These are phyloP conservation scores for Phocides pigmalion DNA, from an alignment of 1,140 invertebrate genomes.

Conservation along the genomic window DNA sequence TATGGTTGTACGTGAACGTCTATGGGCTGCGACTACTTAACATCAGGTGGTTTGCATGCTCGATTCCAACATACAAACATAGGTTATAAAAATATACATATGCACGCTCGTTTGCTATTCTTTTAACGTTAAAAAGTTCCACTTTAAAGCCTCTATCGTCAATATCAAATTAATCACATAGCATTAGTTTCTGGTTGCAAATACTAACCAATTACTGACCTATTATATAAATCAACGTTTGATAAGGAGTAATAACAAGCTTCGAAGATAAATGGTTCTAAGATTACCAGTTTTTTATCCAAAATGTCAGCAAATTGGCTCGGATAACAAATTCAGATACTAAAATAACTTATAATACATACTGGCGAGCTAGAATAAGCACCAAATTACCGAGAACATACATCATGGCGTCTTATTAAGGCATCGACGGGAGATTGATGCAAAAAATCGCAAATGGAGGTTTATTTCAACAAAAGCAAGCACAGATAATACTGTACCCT, in stretches of 20 bases:
- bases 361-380: slow-evolving; percentile 37
- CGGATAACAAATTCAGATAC: slow-evolving; percentile 10
- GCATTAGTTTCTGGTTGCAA: slow-evolving; percentile 16
- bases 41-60: no score
- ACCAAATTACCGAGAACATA: slow-evolving; percentile 46
- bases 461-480: slow-evolving; percentile 40
- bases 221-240: slow-evolving; percentile 10
- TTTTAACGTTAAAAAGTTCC: no score
- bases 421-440: slow-evolving; percentile 40
- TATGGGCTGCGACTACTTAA: no score
- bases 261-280: not conserved
- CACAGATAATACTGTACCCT: slow-evolving; percentile 50
- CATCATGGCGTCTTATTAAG: slow-evolving; percentile 50
- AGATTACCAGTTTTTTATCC: slow-evolving; percentile 5
- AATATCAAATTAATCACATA: slow-evolving; percentile 6
- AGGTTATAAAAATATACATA: no score
- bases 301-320: slow-evolving; percentile 25
- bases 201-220: slow-evolving; percentile 18
- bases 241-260: slow-evolving; percentile 1
- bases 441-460: slow-evolving; percentile 37
- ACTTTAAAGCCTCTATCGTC: not conserved
- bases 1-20: no score
- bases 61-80: no score
- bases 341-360: slow-evolving; percentile 19
- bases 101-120: no score